Evolutionary conservation across 2,888 invertebrate genomes (phyloP).

Genomic region (Crioceris asparagi): DNA sequence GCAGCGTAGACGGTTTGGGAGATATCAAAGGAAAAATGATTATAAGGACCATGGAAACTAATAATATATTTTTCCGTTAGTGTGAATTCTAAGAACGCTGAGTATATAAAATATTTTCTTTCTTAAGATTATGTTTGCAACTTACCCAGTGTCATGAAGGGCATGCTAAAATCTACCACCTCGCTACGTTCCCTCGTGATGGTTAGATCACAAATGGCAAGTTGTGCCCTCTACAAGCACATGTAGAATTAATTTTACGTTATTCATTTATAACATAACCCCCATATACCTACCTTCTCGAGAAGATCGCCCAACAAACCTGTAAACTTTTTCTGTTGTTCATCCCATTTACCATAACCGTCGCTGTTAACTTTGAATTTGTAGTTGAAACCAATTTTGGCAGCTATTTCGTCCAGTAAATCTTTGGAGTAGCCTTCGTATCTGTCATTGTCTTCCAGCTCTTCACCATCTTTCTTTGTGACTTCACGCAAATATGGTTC

Average conservation of each 20-base stretch:
- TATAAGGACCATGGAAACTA: too few relatives aligned
- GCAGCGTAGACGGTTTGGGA: too few relatives aligned
- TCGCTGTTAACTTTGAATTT: constrained; percentile 46
- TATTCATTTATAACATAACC: too few relatives aligned
- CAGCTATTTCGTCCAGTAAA: constrained; percentile 46
- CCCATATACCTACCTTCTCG: constrained; percentile 63
- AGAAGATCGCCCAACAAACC: constrained; percentile 65
- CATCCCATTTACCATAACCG: constrained; percentile 55
- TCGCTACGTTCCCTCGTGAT: constrained; percentile 83
- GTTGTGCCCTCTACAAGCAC: constrained; percentile 81
- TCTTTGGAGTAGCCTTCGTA: constrained; percentile 89
- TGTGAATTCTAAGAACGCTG: too few relatives aligned
- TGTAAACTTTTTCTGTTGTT: constrained; percentile 62
- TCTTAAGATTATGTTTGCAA: too few relatives aligned
- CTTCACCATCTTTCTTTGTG: constrained; percentile 45
- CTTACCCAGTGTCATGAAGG: constrained; percentile 83
- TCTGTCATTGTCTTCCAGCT: constrained; percentile 58
- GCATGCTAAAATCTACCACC: constrained; percentile 89
- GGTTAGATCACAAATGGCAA: constrained; percentile 92
- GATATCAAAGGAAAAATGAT: too few relatives aligned
- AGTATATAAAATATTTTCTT: too few relatives aligned
- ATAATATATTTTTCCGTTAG: too few relatives aligned
- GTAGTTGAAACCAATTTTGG: constrained; percentile 20
- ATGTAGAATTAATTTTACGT: too few relatives aligned
- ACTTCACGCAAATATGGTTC: constrained; percentile 56